Percentiles rank a stretch among this genome's conserved stretches.
phyloP scores from a whole-genome alignment of 2,888 invertebrate genomes.

The Apamea sordens region DNA sequence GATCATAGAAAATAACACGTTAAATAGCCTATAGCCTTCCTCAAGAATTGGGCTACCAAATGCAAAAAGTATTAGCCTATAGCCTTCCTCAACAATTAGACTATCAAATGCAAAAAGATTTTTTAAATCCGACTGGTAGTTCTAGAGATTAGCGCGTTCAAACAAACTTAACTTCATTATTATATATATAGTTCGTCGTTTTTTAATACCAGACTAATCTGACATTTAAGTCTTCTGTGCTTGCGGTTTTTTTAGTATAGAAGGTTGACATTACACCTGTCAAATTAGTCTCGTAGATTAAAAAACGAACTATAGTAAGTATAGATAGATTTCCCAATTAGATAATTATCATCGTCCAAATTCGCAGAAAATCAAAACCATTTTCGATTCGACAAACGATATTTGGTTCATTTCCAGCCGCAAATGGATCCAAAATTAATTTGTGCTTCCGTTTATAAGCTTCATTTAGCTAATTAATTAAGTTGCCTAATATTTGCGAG shows the following conservation, averaged over 20 bases:
- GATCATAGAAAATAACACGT: neutral
- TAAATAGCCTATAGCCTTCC: too few species aligned
- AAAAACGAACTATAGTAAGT: too few species aligned
- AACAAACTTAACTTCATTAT: neutral
- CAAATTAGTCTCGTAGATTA: too few species aligned
- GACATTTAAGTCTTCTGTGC: too few species aligned
- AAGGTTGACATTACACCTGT: too few species aligned
- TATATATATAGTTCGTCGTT: too few species aligned
- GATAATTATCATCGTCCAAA: neutral
- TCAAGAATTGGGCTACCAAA: too few species aligned
- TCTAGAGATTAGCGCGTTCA: neutral
- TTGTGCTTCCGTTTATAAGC: constrained; percentile 24
- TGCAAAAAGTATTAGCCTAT: too few species aligned
- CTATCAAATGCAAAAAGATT: neutral
- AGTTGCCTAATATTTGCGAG: constrained; percentile 3
- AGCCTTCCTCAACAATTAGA: neutral
- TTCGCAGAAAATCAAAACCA: constrained; percentile 25
- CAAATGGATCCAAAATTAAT: constrained; percentile 34
- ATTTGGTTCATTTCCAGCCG: constrained; percentile 16
- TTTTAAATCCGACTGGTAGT: neutral
- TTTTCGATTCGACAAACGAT: constrained; percentile 7
- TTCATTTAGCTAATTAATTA: constrained; percentile 33
- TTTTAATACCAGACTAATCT: too few species aligned
- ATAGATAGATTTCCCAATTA: neutral
- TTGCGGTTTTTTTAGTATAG: too few species aligned